phyloP scores from a whole-genome alignment of 2,888 invertebrate genomes.

The Leptura quadrifasciata region DNA sequence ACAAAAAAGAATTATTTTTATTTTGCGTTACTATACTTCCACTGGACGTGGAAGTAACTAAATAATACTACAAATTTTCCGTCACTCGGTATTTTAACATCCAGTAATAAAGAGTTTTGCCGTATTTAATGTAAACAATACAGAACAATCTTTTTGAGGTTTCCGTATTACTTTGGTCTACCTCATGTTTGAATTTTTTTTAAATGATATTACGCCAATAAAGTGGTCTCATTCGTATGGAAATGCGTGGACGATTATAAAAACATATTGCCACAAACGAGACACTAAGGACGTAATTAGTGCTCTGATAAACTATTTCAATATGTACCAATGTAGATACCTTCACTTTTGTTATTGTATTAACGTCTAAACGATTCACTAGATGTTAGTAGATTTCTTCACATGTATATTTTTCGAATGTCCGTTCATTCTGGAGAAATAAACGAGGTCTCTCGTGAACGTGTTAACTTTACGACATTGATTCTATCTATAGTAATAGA shows the following conservation, averaged over 20 bases:
- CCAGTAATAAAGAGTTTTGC: no score
- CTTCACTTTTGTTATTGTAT: constrained; percentile 42
- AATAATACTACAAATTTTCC: no score
- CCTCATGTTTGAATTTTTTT: no score
- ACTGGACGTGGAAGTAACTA: no score
- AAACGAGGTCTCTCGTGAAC: constrained; percentile 59
- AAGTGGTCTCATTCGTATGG: background rate
- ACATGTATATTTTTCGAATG: constrained; percentile 42
- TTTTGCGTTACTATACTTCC: no score
- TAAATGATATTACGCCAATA: no score
- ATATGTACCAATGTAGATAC: constrained; percentile 32
- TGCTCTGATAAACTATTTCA: constrained; percentile 2
- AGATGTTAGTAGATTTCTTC: constrained; percentile 26
- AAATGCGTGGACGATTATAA: background rate
- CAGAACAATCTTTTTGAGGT: no score
- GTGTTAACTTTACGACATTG: constrained; percentile 58
- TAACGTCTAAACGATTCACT: constrained; percentile 10
- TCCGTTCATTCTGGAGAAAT: constrained; percentile 49
- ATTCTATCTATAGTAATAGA: constrained; percentile 52
- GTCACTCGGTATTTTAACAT: no score
- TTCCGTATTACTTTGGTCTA: no score
- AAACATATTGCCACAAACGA: background rate
- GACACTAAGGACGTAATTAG: background rate
- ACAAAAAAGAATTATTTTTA: no score
- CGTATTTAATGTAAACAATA: no score